Evolutionary conservation across 2,113 vertebrate genomes (phyloP), one percentile per base, ranked within the genome.

Genomic region (Tragelaphus imberbis): DNA sequence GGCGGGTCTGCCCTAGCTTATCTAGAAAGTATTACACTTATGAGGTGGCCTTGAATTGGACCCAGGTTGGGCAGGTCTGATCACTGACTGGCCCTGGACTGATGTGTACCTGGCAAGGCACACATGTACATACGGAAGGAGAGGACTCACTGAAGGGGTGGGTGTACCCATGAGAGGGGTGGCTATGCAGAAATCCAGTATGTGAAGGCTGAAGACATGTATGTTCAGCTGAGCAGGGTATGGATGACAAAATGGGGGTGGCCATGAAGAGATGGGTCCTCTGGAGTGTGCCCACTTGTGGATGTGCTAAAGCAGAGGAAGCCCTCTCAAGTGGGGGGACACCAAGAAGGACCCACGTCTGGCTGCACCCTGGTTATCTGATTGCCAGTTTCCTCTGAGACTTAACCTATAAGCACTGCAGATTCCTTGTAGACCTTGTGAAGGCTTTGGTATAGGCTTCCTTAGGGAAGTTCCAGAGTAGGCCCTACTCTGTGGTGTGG

Each of bases 151-250:
- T 2, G 71, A 40, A 15, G 25, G 27, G 23, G 33, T 1, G 33
- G 4, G 56, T 1, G 0, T 13, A 8, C 25, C 25, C 7, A 0
- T 1, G 2, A 11, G 33, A 63, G 0, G 17, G 44, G 47, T 0
- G 65, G 1, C 0, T 2, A 1, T 25, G n/a, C 33, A 51, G 36
- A 15, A 2, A 28, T 7, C 21, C 33, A 36, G 16, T 1, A 23
- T 1, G 3, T 0, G 15, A 13, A 55, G 65, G 58, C 71, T 30
- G 47, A 9, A 23, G 84, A 21, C 3, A 2, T 6, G 47, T 5
- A 9, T 6, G 15, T 14, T 2, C 77, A 77, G 85, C 56, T 44
- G 1, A 0, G 63, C 0, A 2, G 71, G 16, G 21, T 9, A 21
- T 1, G 5, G 15, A 8, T 4, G 61, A 7, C 1, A 40, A n/a